Evolutionary conservation across 30 jellyfish, hydroid and myxozoan genomes (phyloP), one percentile per base, ranked within the genome.

Genomic region (Sanderia malayensis): DNA sequence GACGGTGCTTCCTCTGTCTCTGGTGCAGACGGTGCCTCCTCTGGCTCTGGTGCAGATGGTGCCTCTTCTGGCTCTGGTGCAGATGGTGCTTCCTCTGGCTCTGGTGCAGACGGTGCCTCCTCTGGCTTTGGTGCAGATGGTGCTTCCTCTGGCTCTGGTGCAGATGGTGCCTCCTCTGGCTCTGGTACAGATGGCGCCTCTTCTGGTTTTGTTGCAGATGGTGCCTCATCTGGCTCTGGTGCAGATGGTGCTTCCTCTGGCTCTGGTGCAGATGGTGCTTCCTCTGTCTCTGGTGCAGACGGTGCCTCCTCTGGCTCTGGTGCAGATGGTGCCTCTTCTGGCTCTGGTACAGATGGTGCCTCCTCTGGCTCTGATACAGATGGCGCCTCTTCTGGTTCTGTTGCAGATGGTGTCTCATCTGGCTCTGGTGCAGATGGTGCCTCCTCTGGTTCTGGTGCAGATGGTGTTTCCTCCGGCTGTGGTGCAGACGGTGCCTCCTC

Each of bases 161-260:
- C 71, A 8, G 46, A 9, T 29, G 2, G 46, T 8, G 71, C 46
- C 4, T 55, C 20, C 30, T 65, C 52, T 37, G 52, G 52, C 52
- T 37, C 13, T 4, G 52, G 13, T 37, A 4, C 52, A 4, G 52
- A 4, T 6, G 6, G 18, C 0, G 19, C 83, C 1, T 30, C 41
- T 24, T 2, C 83, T 71, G 83, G 62, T 11, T 60, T 25, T 19
- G 81, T n/a, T 27, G 18, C 81, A 20, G 55, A 1, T 1, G 69
- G 11, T 41, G 8, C 46, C 1, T 23, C 27, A 27, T 70, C 81
- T 46, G 31, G 31, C 26, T 0, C 55, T 41, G 55, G 55, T 8
- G 55, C 58, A 2, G 0, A 24, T 70, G 2, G 23, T 4, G 19
- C 13, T 2, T 45, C 59, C 27, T 70, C 82, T 41, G 46, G 44